Percentiles rank a stretch among this genome's conserved stretches.
phyloP scores from a whole-genome alignment of 2,888 invertebrate genomes.

The Dinocampus coccinellae region DNA sequence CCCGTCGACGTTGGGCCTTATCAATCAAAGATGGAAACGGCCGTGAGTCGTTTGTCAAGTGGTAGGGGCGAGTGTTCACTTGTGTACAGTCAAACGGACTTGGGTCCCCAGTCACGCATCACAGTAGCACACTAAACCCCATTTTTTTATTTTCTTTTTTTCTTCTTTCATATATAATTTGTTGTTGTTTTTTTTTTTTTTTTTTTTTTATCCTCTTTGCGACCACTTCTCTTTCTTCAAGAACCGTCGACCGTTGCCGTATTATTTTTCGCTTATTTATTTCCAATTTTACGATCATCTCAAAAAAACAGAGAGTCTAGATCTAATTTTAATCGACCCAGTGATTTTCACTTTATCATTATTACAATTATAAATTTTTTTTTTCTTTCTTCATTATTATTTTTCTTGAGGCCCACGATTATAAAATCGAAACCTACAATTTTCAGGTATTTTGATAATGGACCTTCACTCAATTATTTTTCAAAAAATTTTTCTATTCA shows the following conservation, averaged over 20 bases:
- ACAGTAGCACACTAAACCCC: constrained; percentile 62
- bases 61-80: too few species aligned
- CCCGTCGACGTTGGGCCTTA: not conserved
- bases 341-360: not conserved
- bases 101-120: constrained; percentile 53
- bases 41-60: not conserved
- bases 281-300: constrained; percentile 44
- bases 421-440: not conserved
- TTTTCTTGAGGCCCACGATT: not conserved
- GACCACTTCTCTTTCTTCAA: not conserved
- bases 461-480: not conserved
- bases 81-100: not conserved
- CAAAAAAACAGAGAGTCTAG: constrained; percentile 60
- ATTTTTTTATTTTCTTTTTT: not conserved
- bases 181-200: not conserved
- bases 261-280: constrained; percentile 17
- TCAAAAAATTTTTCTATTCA: too few species aligned
- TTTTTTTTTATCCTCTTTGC: constrained; percentile 16
- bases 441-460: not conserved
- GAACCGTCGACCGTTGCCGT: not conserved
- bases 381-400: not conserved
- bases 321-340: constrained; percentile 63
- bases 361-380: not conserved
- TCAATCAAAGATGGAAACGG: not conserved
- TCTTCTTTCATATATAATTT: too few species aligned